phyloP scores from a whole-genome alignment of 2,797 vertebrate genomes.

The Gymnoscopelus braueri region DNA sequence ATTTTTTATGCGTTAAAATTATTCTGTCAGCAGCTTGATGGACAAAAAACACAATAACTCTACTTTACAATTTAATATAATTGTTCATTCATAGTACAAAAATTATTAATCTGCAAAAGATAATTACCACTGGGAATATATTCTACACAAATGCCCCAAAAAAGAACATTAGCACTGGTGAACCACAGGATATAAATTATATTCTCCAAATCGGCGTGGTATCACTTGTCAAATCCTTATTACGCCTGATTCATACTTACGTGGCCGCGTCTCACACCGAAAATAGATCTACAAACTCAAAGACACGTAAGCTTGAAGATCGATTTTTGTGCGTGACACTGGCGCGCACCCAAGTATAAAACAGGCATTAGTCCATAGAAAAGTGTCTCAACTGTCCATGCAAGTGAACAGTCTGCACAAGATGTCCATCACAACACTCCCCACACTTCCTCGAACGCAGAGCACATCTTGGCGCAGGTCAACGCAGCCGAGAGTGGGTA shows the following conservation, averaged over 20 bases:
- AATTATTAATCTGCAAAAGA: constrained; percentile 8
- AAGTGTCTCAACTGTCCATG: too few relatives aligned
- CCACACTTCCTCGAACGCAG: constrained; percentile 96
- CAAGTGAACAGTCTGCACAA: too few relatives aligned
- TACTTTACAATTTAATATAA: constrained; percentile 47
- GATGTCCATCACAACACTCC: constrained; percentile 82
- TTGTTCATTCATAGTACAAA: constrained; percentile 17
- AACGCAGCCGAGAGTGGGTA: constrained; percentile 96
- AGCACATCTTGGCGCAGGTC: constrained; percentile 95
- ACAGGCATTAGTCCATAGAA: too few relatives aligned
- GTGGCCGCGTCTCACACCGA: too few relatives aligned
- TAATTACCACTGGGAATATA: constrained; percentile 15
- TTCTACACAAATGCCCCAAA: background rate
- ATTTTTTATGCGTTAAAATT: too few relatives aligned
- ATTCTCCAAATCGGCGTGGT: constrained; percentile 12
- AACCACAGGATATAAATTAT: constrained; percentile 10
- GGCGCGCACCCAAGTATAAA: too few relatives aligned
- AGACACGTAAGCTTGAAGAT: too few relatives aligned
- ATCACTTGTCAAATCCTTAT: constrained; percentile 18
- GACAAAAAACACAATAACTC: constrained; percentile 34
- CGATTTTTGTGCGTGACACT: too few relatives aligned
- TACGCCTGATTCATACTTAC: background rate
- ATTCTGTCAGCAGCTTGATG: background rate
- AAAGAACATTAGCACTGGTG: constrained; percentile 6
- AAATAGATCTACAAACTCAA: too few relatives aligned